Percentiles rank a stretch among this genome's conserved stretches.
Conservation (phyloP, 2,888 invertebrate genomes). For the Drosophila sordidula region DNA sequence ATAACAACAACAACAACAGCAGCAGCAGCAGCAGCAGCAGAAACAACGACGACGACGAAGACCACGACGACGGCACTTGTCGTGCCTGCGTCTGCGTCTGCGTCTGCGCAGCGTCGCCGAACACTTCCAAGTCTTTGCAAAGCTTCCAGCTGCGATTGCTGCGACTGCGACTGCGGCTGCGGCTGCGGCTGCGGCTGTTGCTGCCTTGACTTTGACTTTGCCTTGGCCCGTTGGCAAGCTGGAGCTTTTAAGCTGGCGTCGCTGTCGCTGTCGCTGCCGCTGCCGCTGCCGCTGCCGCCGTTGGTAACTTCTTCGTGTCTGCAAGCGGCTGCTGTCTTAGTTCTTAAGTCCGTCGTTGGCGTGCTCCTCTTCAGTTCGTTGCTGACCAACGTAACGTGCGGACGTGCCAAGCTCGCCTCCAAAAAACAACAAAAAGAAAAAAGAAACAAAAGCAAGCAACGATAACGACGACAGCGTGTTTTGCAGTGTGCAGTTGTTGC, state of each 20-base stretch:
- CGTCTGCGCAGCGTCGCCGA: slow-evolving; percentile 40
- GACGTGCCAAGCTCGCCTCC: slow-evolving; percentile 80
- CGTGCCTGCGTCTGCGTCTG: slow-evolving; percentile 43
- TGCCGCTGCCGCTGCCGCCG: slow-evolving; percentile 41
- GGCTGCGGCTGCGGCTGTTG: slow-evolving; percentile 17
- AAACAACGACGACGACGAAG: slow-evolving; percentile 7
- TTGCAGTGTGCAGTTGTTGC: slow-evolving; percentile 41
- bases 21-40: slow-evolving; percentile 13
- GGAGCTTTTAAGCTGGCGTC: slow-evolving; percentile 65
- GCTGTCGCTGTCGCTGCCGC: slow-evolving; percentile 28
- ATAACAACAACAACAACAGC: slow-evolving; percentile 44
- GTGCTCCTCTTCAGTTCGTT: slow-evolving; percentile 85
- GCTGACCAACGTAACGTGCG: slow-evolving; percentile 85
- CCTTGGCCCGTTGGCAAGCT: slow-evolving; percentile 28
- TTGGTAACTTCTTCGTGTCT: slow-evolving; percentile 74
- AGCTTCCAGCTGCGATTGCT: slow-evolving; percentile 44
- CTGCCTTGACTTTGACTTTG: slow-evolving; percentile 80
- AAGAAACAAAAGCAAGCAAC: slow-evolving; percentile 14
- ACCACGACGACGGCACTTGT: slow-evolving; percentile 68
- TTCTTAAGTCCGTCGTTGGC: slow-evolving; percentile 85
- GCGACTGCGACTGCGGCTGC: slow-evolving; percentile 17
- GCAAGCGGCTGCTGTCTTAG: slow-evolving; percentile 77
- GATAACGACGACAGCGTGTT: slow-evolving; percentile 40
- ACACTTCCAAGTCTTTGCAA: slow-evolving; percentile 35
- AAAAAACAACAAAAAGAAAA: slow-evolving; percentile 14